Evolutionary conservation across 2,797 vertebrate species (phyloP).

Genomic region (Scolopax rusticola): DNA sequence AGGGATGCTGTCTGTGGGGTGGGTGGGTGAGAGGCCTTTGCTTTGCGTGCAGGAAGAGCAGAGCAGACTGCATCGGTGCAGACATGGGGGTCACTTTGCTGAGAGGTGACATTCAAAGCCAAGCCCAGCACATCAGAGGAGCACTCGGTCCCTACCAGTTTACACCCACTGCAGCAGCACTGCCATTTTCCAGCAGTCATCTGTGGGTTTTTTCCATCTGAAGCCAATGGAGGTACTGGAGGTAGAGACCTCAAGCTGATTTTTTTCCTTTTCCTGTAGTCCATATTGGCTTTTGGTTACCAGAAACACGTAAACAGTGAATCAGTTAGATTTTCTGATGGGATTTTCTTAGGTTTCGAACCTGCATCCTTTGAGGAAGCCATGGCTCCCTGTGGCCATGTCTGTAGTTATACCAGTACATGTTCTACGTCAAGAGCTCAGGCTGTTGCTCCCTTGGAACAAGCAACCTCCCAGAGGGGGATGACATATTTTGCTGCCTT

Average conservation of each 20-base stretch:
- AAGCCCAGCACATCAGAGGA: neutral
- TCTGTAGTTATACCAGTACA: neutral
- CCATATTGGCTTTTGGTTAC: neutral
- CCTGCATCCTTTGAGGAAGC: neutral
- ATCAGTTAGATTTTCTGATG: neutral
- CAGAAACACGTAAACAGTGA: neutral
- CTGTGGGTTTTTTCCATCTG: neutral
- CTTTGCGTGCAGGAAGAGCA: accelerated
- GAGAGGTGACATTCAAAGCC: neutral
- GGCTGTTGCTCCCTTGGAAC: neutral
- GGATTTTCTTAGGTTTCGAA: neutral
- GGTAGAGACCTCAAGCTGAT: neutral
- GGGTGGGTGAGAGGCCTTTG: neutral
- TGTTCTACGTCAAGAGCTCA: neutral
- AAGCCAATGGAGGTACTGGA: neutral
- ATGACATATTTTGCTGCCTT: neutral
- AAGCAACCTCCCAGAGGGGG: neutral
- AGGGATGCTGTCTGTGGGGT: neutral
- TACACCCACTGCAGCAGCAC: neutral
- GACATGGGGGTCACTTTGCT: accelerated
- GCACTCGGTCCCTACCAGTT: neutral
- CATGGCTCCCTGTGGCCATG: neutral
- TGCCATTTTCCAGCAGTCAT: neutral
- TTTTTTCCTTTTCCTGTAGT: neutral
- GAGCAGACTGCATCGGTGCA: neutral